Evolutionary conservation across 2,113 vertebrate genomes (phyloP).

Genomic region (Arenaria interpres): DNA sequence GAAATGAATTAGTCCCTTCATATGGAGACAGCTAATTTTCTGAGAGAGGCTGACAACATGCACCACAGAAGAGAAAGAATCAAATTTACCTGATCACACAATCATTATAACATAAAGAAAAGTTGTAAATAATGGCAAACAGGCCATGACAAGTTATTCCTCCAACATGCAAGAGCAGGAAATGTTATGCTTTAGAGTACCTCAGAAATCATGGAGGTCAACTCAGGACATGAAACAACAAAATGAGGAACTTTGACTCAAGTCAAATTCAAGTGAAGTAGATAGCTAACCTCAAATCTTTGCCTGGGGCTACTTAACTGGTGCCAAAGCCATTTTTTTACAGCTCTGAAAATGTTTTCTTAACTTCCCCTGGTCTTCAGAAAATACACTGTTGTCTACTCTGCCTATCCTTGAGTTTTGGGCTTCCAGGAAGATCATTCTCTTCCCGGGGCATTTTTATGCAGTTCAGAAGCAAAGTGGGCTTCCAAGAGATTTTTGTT

Average conservation of each 20-base stretch:
- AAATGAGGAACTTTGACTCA: neutral
- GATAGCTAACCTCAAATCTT: slow-evolving; percentile 30
- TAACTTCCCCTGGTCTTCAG: neutral
- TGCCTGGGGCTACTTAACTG: neutral
- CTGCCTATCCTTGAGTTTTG: neutral
- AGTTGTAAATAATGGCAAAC: neutral
- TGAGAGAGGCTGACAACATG: neutral
- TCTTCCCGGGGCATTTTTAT: neutral
- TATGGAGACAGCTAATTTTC: neutral
- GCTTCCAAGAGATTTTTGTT: neutral
- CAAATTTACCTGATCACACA: neutral
- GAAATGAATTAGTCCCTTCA: neutral
- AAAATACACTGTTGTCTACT: neutral
- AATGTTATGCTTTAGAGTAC: neutral
- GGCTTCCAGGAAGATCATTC: neutral
- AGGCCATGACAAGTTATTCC: neutral
- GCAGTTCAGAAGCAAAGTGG: neutral
- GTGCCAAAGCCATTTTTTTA: neutral
- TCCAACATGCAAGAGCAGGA: slow-evolving; percentile 3
- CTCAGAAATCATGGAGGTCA: slow-evolving; percentile 9
- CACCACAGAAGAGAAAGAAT: neutral
- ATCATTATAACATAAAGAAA: neutral
- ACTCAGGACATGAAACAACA: slow-evolving; percentile 18
- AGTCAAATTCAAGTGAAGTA: neutral
- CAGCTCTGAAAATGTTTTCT: neutral